phyloP scores from a whole-genome alignment of 1,140 invertebrate genomes.

The Heliconius hermathena region DNA sequence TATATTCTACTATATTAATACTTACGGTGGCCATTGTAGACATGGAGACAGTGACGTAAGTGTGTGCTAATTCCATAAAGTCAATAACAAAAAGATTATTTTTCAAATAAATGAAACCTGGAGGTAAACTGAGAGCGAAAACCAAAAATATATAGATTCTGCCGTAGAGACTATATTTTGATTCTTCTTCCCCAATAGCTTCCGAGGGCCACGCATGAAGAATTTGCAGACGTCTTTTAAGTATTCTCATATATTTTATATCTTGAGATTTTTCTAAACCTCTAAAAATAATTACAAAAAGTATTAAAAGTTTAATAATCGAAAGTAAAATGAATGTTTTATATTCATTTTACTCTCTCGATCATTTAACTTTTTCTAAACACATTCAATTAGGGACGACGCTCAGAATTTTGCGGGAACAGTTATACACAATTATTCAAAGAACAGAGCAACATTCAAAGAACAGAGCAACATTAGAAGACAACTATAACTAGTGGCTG shows the following conservation, averaged over 20 bases:
- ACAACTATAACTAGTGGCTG: too few relatives aligned
- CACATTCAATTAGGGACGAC: too few relatives aligned
- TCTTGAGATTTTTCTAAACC: slow-evolving; percentile 25
- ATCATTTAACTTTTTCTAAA: too few relatives aligned
- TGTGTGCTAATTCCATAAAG: slow-evolving; percentile 44
- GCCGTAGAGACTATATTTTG: slow-evolving; percentile 32
- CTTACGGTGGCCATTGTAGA: slow-evolving; percentile 42
- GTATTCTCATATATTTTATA: slow-evolving; percentile 41
- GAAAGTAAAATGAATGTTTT: too few relatives aligned
- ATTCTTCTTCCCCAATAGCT: background rate
- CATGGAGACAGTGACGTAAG: slow-evolving; percentile 48
- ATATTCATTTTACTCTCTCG: too few relatives aligned
- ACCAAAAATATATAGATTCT: slow-evolving; percentile 30
- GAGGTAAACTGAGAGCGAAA: slow-evolving; percentile 21
- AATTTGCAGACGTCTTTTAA: slow-evolving; percentile 19
- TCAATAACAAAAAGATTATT: slow-evolving; percentile 3
- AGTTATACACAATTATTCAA: too few relatives aligned
- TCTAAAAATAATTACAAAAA: slow-evolving; percentile 18
- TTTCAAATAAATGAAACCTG: slow-evolving; percentile 29
- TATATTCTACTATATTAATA: background rate
- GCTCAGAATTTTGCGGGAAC: too few relatives aligned
- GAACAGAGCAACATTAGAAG: too few relatives aligned
- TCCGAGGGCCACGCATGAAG: slow-evolving; percentile 32
- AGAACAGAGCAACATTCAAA: too few relatives aligned
- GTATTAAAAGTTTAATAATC: too few relatives aligned